Conservation (phyloP, 2,888 invertebrate species). For the Acrocyrtus sp. region DNA sequence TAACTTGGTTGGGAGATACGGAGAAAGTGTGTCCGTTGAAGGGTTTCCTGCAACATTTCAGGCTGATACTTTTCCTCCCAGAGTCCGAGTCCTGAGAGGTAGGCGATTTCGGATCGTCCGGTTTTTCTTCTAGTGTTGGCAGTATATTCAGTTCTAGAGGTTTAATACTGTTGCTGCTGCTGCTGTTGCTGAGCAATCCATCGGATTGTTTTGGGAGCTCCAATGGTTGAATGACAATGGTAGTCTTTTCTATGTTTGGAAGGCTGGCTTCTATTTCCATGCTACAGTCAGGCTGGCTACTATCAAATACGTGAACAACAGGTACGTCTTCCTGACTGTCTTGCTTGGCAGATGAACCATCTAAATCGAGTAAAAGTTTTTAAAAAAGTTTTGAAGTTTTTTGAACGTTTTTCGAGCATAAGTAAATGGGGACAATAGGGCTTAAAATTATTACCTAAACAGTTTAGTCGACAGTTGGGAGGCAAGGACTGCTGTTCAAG, state of each 20-base stretch:
- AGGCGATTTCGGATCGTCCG: conserved; percentile 67
- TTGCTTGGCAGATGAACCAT: conserved; percentile 7
- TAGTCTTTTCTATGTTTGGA: background rate
- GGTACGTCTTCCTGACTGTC: conserved; percentile 15
- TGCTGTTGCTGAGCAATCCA: background rate
- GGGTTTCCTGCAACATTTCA: conserved; percentile 84
- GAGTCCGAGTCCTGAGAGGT: conserved; percentile 50
- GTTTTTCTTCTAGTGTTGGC: conserved; percentile 34
- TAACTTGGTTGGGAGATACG: conserved; percentile 90
- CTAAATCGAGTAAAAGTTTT: no score
- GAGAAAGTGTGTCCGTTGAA: conserved; percentile 88
- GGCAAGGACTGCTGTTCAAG: conserved; percentile 54
- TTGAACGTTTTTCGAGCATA: no score
- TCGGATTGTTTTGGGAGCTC: background rate
- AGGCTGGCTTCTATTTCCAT: conserved; percentile 34
- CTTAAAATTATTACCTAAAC: conserved; percentile 15
- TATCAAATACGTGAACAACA: conserved; percentile 42
- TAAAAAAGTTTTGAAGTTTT: no score
- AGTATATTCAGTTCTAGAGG: conserved; percentile 34
- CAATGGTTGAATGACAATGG: no score
- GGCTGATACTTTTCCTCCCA: conserved; percentile 55
- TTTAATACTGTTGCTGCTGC: background rate
- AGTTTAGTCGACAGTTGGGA: conserved; percentile 41
- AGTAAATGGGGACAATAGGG: no score
- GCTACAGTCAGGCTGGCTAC: conserved; percentile 36